phyloP scores from a whole-genome alignment of 2,888 invertebrate genomes.

The Meloe dianella region DNA sequence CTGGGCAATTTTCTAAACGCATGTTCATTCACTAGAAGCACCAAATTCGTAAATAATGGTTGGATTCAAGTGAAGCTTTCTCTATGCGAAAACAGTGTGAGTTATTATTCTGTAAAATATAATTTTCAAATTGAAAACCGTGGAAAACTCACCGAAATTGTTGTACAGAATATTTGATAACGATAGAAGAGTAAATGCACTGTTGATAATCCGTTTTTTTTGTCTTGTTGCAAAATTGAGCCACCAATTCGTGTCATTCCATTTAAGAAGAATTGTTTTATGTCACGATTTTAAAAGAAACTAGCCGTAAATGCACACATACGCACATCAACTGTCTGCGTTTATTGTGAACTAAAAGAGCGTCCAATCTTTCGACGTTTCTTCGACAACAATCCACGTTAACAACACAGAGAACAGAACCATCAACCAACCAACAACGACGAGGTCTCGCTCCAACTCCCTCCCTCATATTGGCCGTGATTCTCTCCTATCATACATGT shows the following conservation, averaged over 20 bases:
- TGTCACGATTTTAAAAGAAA: not conserved
- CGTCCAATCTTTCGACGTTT: constrained; percentile 3
- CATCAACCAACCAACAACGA: constrained; percentile 14
- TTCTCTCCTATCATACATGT: constrained; percentile 15
- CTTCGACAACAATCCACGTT: not conserved
- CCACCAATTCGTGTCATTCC: not conserved
- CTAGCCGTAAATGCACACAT: no score
- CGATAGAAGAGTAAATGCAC: not conserved
- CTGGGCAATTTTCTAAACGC: not conserved
- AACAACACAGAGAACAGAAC: not conserved
- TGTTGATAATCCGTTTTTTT: no score
- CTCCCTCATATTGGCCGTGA: constrained; percentile 28
- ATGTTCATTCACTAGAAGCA: no score
- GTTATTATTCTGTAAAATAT: no score
- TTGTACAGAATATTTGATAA: not conserved
- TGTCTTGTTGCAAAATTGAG: no score
- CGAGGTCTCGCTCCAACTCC: constrained; percentile 16
- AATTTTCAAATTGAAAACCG: no score
- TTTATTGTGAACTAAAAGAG: constrained; percentile 1
- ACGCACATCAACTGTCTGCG: not conserved
- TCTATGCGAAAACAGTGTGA: no score
- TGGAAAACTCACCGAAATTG: not conserved
- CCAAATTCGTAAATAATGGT: no score
- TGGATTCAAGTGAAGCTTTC: no score
- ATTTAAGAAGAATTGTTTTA: not conserved